Evolutionary conservation across 2,797 vertebrate species (phyloP).

Genomic region (Craterocephalus amniculus): DNA sequence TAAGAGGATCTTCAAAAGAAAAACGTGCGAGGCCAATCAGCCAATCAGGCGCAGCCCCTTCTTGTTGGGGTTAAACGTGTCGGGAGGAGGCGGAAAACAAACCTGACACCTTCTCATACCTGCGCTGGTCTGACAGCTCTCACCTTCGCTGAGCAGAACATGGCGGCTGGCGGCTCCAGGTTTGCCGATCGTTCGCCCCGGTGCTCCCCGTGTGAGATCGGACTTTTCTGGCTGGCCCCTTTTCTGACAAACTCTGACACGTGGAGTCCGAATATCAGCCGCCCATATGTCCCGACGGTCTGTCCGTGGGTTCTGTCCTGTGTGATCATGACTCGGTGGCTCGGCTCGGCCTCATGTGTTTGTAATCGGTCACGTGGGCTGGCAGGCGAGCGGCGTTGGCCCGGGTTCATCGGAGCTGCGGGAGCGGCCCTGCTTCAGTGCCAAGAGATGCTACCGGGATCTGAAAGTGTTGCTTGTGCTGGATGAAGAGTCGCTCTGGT

Average conservation of each 20-base stretch:
- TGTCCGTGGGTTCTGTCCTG: conserved; percentile 43
- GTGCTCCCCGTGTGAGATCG: conserved; percentile 14
- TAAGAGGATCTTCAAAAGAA: conserved; percentile 53
- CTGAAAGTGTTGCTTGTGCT: neutral
- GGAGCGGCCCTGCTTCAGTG: conserved; percentile 40
- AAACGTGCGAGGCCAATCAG: too few species aligned
- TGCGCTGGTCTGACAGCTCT: conserved; percentile 40
- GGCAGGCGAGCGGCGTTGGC: conserved; percentile 60
- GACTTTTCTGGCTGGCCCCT: conserved; percentile 43
- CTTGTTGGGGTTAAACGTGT: conserved; percentile 17
- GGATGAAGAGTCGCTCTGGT: neutral
- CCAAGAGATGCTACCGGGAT: conserved; percentile 7
- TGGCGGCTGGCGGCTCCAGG: conserved; percentile 50
- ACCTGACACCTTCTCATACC: conserved; percentile 35
- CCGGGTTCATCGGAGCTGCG: conserved; percentile 43
- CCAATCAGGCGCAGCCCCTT: conserved; percentile 54
- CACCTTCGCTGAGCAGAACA: conserved; percentile 77
- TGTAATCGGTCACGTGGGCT: conserved; percentile 69
- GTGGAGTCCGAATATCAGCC: conserved; percentile 52
- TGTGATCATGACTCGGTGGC: conserved; percentile 50
- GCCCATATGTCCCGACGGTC: conserved; percentile 66
- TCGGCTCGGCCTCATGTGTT: conserved; percentile 68
- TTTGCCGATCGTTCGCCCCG: neutral
- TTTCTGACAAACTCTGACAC: conserved; percentile 42
- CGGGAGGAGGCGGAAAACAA: conserved; percentile 1